phyloP scores from a whole-genome alignment of 2,888 invertebrate genomes.

The Polylopha cassiicola region DNA sequence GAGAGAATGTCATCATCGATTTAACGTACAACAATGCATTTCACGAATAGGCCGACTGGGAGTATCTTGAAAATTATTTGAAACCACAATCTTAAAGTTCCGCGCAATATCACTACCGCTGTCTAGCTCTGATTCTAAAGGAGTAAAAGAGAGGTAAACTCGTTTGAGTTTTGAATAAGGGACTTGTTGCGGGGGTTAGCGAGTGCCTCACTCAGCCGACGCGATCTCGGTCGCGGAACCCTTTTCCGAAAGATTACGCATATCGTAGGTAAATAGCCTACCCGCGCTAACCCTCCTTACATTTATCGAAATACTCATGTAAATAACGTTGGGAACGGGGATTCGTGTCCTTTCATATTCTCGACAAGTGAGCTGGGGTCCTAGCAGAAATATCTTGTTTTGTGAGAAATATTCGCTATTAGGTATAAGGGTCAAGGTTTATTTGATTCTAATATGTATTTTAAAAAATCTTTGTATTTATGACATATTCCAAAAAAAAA shows the following conservation, averaged over 20 bases:
- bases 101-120: constrained; percentile 2
- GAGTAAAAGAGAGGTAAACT: constrained; percentile 4
- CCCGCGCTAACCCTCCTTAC: constrained; percentile 43
- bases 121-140: constrained; percentile 6
- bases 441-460: too few species aligned
- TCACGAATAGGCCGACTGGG: constrained; percentile 8
- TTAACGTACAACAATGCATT: constrained; percentile 8
- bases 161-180: constrained; percentile 17
- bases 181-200: constrained; percentile 28
- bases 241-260: constrained; percentile 65
- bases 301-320: constrained; percentile 61
- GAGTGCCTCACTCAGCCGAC: constrained; percentile 29
- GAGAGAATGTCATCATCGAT: constrained; percentile 1
- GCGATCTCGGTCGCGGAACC: constrained; percentile 40
- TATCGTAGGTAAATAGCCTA: constrained; percentile 53
- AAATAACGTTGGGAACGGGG: constrained; percentile 54
- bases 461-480: too few species aligned
- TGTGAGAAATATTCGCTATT: too few species aligned
- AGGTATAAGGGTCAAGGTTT: too few species aligned
- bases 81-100: constrained; percentile 3
- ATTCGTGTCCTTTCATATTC: constrained; percentile 49
- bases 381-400: too few species aligned
- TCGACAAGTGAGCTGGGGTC: constrained; percentile 10
- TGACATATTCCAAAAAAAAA: background rate
- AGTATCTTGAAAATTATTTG: constrained; percentile 7